Base-by-base conservation (phyloP, 2,888 invertebrate genomes). In the Tuta absoluta region DNA sequence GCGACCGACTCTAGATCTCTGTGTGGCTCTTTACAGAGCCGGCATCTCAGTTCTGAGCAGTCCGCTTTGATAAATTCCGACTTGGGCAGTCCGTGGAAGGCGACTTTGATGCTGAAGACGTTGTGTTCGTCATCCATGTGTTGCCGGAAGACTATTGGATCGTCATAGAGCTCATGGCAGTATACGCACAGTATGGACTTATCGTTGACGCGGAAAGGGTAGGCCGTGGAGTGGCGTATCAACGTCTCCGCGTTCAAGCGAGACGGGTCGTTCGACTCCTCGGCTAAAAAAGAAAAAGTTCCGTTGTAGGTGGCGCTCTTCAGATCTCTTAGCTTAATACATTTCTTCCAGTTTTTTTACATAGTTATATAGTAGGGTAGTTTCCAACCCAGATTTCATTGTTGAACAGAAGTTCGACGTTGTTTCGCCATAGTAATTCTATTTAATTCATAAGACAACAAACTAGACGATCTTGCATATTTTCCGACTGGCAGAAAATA, bases 281-380 rank as follows among this genome's bases (percentile, higher is more conserved):
- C 84, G 72, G 80, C 90, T 90, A 90, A 84, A 90, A 82, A 87
- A 88, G 84, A 85, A 87, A 88, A 87, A 76, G 67, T 69, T 72
- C 69, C 69, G 69, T 66, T 65, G 65, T 57, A 62, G 61, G 12
- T 19, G 38, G 23, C 23, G 51, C 14, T 53, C 23, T 53, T 17
- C 11, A 49, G 17, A 45, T 45, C n/a, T 45, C 45, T 45, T 45
- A 45, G 45, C 45, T 45, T 45, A 45, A 45, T 4, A 45, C 45
- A 45, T 8, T n/a, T 45, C 45, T n/a, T 45, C 45, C 45, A 17
- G 45, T 17, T n/a, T 45, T 45, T 4, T n/a, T 17, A 45, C n/a
- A 45, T 10, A 33, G 33, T 33, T 33, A 33, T 1, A 33, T 28
- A 28, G 28, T 10, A 4, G 10, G 10, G 33, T 33, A 28, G 2